phyloP scores from a whole-genome alignment of 2,888 invertebrate species.

The Quadroppia sp. region DNA sequence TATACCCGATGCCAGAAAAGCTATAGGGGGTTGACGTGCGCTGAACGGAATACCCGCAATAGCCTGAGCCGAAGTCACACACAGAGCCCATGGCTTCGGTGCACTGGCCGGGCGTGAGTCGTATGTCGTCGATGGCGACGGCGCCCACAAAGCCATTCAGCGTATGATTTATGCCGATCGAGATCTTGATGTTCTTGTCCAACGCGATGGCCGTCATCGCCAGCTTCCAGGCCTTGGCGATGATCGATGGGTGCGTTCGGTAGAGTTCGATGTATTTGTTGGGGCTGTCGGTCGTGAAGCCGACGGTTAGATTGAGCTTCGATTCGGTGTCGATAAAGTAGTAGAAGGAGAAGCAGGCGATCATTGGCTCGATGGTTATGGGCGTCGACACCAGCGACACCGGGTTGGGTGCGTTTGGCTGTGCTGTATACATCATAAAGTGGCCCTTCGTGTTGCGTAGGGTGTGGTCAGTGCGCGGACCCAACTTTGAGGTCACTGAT shows the following conservation, averaged over 20 bases:
- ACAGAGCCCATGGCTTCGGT: background rate
- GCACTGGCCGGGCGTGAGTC: constrained; percentile 43
- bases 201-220: background rate
- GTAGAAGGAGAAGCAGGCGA: constrained; percentile 27
- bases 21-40: background rate
- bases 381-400: background rate
- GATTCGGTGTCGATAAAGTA: constrained; percentile 34
- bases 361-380: background rate
- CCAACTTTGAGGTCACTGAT: background rate
- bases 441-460: background rate
- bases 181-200: too few species aligned
- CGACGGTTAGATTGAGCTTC: background rate
- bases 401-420: background rate
- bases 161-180: background rate
- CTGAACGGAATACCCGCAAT: background rate
- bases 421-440: background rate
- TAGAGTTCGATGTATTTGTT: background rate
- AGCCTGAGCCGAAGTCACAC: constrained; percentile 14
- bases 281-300: background rate
- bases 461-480: constrained; percentile 32
- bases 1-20: background rate
- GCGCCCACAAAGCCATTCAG: constrained; percentile 39
- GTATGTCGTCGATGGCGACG: constrained; percentile 46
- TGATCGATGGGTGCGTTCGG: background rate
- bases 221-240: background rate